Evolutionary conservation across 2,888 invertebrate genomes (phyloP), one percentile per base, ranked within the genome.

Genomic region (Ischnus inquisitorius): DNA sequence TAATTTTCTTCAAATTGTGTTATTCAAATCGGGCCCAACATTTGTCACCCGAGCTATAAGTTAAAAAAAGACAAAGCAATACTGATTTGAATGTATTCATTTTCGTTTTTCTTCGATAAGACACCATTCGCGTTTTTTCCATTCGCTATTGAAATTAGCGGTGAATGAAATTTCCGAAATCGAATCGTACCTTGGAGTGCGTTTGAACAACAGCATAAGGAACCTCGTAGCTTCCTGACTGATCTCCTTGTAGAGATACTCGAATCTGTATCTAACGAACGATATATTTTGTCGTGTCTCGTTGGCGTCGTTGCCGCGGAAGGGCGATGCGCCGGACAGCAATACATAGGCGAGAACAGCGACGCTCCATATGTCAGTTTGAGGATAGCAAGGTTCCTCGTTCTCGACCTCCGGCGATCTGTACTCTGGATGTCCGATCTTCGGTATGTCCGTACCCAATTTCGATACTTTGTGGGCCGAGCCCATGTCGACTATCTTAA

Each of bases 341-440:
- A 99, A 95, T 60, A 99, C 95, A 94, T 99, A 99, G 0, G 98
- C 95, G 5, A 99, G 94, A 12, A 98, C 98, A 74, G 99, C 99
- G 71, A 99, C 95, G 22, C 98, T 97, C 99, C 99, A 99, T 90
- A 99, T 96, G 94, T 99, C 99, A 2, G 98, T 97, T 93, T 98
- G 97, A 1, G 97, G 97, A 93, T 96, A 97, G 43, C 98, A 97
- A 5, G 97, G 96, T 93, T 98, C 98, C 92, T 98, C 97, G 91
- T 96, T 96, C 67, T 98, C 94, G 85, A 98, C 96, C 94, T 99
- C 99, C 0, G 99, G 99, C 6, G 99, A 97, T 92, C 96, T 95
- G 92, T 96, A 98, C 91, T 98, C 98, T 62, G 96, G 94, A 89
- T 96, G 95, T 2, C 97, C 97, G 57, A 96, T 95, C 34, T 91